Evolutionary conservation across 2,797 vertebrate species (phyloP), one percentile per base, ranked within the genome.

Genomic region (Silurus aristotelis): DNA sequence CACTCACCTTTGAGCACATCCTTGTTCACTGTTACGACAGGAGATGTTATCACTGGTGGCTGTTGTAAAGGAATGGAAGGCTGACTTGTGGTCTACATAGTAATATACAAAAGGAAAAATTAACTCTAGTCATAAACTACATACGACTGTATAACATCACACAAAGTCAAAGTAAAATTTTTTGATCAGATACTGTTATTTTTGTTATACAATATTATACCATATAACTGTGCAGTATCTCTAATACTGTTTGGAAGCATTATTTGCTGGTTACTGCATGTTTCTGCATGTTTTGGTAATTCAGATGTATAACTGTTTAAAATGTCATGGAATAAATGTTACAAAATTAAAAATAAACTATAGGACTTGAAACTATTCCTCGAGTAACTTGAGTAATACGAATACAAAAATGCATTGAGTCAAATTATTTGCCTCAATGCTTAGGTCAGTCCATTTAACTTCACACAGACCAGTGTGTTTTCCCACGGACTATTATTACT

Each of bases 51-150:
- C 46, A 95, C 83, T 0, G 95, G 95, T 0, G 95, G 94, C 87
- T 90, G 91, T 63, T 91, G 94, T n/a, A 96, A 94, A 5, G 95
- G 94, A 0, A 88, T 89, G 4, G 92, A 92, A 5, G 94, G 89
- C 19, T 92, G 92, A 25, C 91, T 88, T 9, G 93, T 83, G 0
- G 91, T 93, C 95, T 95, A 91, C 78, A 83, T 75, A 55, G 72
- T 67, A 73, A n/a, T 14, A 81, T 19, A 82, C 17, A 38, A 75
- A 2, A 70, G 2, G 2, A 9, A 83, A 67, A 66, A 25, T 68
- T 4, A 86, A 22, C 19, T 19, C 22, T 43, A 43, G 27, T 8
- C n/a, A 80, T 66, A 27, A 66, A 66, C 43, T 66, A 27, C 8
- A 80, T 27, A 38, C 38, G 38, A 66, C 63, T 55, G 5, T 61